A percentile compares a stretch with the other conserved stretches of the same genome.
These are phyloP conservation scores for Tamias sibiricus DNA, from an alignment of 2,113 vertebrate genomes.

Conservation along the genomic window DNA sequence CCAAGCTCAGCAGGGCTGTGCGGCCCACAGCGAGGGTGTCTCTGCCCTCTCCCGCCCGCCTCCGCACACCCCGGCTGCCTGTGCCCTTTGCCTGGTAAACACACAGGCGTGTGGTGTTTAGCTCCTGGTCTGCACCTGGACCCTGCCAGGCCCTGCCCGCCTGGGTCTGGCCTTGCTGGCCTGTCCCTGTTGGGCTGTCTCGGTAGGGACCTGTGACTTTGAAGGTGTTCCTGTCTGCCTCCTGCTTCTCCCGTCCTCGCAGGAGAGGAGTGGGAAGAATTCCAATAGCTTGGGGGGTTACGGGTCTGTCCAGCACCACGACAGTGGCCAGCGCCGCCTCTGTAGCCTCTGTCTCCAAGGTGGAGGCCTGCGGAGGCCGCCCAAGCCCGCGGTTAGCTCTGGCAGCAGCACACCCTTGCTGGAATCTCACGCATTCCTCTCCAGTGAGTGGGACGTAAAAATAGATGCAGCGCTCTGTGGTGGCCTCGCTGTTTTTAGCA, in stretches of 20 bases:
- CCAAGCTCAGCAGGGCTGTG: neutral
- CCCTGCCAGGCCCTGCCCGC: neutral
- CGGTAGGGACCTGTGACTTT: neutral
- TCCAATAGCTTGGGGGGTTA: neutral
- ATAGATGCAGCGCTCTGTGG: conserved; percentile 76
- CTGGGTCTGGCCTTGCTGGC: rapidly evolving
- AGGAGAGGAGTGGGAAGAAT: neutral
- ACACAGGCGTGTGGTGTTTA: neutral
- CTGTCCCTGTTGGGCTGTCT: no score
- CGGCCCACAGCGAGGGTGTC: rapidly evolving
- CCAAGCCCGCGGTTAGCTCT: conserved; percentile 86
- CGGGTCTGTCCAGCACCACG: conserved; percentile 44
- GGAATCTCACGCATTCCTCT: conserved; percentile 86
- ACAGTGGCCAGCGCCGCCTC: conserved; percentile 59
- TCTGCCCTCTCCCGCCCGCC: rapidly evolving
- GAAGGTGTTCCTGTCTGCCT: neutral
- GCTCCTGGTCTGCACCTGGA: neutral
- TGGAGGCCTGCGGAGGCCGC: conserved; percentile 71
- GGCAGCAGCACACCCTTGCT: conserved; percentile 74
- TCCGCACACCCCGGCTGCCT: neutral
- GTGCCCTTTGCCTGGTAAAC: neutral
- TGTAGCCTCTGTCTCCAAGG: conserved; percentile 76
- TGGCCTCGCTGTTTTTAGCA: conserved; percentile 83
- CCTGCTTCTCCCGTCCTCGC: neutral
- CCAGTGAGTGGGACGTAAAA: conserved; percentile 84